A percentile compares a stretch with the other conserved stretches of the same genome.
phyloP scores from a whole-genome alignment of 2,888 invertebrate genomes.

The Aelia acuminata region DNA sequence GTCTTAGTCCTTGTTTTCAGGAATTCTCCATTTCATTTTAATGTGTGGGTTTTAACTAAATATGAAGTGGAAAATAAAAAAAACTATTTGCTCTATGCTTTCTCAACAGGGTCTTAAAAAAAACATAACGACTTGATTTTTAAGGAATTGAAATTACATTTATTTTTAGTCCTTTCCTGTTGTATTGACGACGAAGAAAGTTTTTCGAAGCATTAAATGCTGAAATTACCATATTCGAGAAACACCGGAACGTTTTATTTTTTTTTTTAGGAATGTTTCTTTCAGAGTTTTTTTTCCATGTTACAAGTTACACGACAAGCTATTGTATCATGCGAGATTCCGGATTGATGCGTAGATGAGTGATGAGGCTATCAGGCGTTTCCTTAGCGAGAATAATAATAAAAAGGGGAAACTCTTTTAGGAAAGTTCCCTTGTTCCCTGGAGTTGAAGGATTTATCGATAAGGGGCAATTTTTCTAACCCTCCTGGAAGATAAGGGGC shows the following conservation, averaged over 20 bases:
- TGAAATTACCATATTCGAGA: not conserved
- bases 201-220: too few species aligned
- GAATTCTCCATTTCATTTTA: too few species aligned
- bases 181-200: too few species aligned
- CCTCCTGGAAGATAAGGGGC: constrained; percentile 5
- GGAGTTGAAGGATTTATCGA: constrained; percentile 40
- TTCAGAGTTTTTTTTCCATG: not conserved
- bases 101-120: too few species aligned
- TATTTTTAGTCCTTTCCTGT: too few species aligned
- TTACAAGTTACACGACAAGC: not conserved
- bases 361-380: not conserved
- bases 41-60: too few species aligned
- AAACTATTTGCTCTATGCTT: too few species aligned
- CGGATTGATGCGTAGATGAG: not conserved
- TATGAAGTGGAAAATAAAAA: too few species aligned
- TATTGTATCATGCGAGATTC: not conserved
- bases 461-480: constrained; percentile 24
- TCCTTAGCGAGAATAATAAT: not conserved
- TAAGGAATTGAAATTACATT: too few species aligned
- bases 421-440: constrained; percentile 8
- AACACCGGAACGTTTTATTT: not conserved
- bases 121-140: too few species aligned
- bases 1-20: too few species aligned
- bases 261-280: not conserved
- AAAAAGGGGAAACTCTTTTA: constrained; percentile 11